phyloP scores from a whole-genome alignment of 1,140 invertebrate species.

The Drosophila equinoxialis region DNA sequence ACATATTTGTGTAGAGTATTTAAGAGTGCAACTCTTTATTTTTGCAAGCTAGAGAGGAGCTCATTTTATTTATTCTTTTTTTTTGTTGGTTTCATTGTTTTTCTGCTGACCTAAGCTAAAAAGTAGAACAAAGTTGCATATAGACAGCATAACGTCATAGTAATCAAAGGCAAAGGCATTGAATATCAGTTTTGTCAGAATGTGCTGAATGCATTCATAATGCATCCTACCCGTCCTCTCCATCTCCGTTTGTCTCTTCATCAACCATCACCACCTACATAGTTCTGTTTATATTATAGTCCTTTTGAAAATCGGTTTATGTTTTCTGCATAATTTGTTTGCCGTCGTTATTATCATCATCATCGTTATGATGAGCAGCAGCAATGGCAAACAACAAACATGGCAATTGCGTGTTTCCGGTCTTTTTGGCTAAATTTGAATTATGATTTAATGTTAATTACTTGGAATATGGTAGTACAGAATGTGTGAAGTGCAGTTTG shows the following conservation, averaged over 20 bases:
- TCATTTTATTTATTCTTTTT: not conserved
- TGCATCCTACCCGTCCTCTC: not conserved
- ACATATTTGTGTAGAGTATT: not conserved
- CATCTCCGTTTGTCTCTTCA: not conserved
- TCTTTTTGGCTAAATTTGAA: conserved; percentile 52
- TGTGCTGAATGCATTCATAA: conserved; percentile 3
- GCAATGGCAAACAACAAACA: conserved; percentile 36
- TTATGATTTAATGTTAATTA: conserved; percentile 80
- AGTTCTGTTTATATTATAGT: not conserved
- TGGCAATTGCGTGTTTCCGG: conserved; percentile 64
- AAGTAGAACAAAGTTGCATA: conserved; percentile 10
- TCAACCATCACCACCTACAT: not conserved
- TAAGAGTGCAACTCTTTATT: not conserved
- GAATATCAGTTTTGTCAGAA: conserved; percentile 5
- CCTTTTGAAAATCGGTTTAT: conserved; percentile 24
- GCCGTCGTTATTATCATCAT: conserved; percentile 22
- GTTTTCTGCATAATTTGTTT: conserved; percentile 41
- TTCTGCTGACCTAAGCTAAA: conserved; percentile 5
- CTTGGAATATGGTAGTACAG: conserved; percentile 62
- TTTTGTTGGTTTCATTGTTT: too few relatives aligned
- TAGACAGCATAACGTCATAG: not conserved
- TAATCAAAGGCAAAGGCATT: conserved; percentile 10
- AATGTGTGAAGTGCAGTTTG: conserved; percentile 24
- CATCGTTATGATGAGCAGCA: conserved; percentile 12
- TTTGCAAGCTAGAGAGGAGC: not conserved